Conservation (phyloP, 1,140 invertebrate genomes). For the Wiebesia pumilae region DNA sequence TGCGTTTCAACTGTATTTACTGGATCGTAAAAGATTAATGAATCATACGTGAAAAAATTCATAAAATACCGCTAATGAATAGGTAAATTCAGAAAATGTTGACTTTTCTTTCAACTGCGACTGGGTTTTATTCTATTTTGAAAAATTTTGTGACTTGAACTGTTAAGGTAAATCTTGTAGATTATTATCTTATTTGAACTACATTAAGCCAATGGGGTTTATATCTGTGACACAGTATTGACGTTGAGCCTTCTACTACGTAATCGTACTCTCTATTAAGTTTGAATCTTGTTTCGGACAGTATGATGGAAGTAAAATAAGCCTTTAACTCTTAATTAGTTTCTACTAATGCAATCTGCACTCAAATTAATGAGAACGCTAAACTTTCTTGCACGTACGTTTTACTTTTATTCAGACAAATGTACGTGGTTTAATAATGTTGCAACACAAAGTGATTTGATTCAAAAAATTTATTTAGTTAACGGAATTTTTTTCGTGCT, state of each 20-base stretch:
- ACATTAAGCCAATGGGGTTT: not conserved
- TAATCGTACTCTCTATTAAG: not conserved
- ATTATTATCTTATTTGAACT: not conserved
- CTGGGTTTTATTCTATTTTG: not conserved
- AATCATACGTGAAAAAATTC: too few species aligned
- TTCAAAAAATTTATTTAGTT: too few species aligned
- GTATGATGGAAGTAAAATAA: constrained; percentile 1
- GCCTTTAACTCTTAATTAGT: not conserved
- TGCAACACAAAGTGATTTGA: too few species aligned
- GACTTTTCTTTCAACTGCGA: not conserved
- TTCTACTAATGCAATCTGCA: not conserved
- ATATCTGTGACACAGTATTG: not conserved
- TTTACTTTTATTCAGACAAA: not conserved
- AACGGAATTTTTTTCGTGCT: too few species aligned
- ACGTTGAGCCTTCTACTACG: not conserved
- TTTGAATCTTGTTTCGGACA: constrained; percentile 11
- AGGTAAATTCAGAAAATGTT: not conserved
- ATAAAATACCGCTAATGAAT: too few species aligned
- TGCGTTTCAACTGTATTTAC: too few species aligned
- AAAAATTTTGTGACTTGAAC: not conserved
- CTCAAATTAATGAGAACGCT: constrained; percentile 2
- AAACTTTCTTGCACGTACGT: not conserved
- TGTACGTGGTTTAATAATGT: too few species aligned
- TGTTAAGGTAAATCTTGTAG: not conserved
- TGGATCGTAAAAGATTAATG: too few species aligned